phyloP scores from a whole-genome alignment of 2,113 vertebrate genomes.

The Tachysurus fulvidraco region DNA sequence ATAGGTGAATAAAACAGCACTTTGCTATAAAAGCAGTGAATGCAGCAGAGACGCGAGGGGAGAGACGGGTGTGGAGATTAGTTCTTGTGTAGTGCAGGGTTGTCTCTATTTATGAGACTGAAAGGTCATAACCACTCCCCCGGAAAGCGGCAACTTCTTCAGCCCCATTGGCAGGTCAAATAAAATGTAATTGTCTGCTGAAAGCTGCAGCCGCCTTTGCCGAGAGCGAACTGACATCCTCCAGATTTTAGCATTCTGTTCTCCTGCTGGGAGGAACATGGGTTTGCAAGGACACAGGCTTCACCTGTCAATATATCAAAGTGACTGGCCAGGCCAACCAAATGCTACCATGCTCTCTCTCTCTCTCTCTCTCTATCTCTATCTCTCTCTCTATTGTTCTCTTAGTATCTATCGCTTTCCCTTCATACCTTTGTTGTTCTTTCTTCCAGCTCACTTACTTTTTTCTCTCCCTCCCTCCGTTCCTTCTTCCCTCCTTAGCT shows the following conservation, averaged over 20 bases:
- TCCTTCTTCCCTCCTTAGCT: not conserved
- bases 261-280: conserved; percentile 79
- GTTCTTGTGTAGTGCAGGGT: conserved; percentile 55
- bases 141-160: conserved; percentile 70
- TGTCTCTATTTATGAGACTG: conserved; percentile 71
- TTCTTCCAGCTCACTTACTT: conserved; percentile 9
- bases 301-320: conserved; percentile 85
- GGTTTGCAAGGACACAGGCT: conserved; percentile 80
- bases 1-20: conserved; percentile 34
- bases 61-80: conserved; percentile 52
- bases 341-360: conserved; percentile 61
- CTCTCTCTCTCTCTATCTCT: conserved; percentile 56
- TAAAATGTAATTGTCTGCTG: conserved; percentile 77
- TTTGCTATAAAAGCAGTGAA: conserved; percentile 49
- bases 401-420: conserved; percentile 50
- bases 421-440: conserved; percentile 22
- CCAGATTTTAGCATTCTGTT: conserved; percentile 73
- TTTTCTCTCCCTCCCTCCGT: conserved; percentile 40
- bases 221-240: conserved; percentile 73
- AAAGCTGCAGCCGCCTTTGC: conserved; percentile 66
- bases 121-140: conserved; percentile 77
- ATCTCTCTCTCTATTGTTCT: conserved; percentile 62
- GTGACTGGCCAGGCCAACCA: conserved; percentile 63
- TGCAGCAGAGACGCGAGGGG: conserved; percentile 28
- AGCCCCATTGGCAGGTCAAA: conserved; percentile 71